A percentile compares a stretch with the other conserved stretches of the same genome.
Conservation (phyloP, 2,888 invertebrate species). For the Morpho helenor region DNA sequence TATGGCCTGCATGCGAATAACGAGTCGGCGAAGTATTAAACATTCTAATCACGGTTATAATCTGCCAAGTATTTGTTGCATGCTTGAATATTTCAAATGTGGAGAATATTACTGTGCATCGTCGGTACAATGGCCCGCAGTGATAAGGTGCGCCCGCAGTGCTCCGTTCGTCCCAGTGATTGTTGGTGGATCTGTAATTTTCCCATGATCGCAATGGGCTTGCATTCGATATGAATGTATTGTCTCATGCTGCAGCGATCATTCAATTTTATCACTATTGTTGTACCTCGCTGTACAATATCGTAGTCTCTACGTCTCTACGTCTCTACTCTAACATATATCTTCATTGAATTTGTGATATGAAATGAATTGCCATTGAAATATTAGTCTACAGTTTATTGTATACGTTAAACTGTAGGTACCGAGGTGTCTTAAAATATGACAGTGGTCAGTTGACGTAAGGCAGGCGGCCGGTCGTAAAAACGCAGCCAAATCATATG, state of each 20-base stretch:
- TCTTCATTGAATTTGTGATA: slow-evolving; percentile 1
- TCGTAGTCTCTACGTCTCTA: slow-evolving; percentile 3
- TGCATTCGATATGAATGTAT: slow-evolving; percentile 46
- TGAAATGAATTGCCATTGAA: not conserved
- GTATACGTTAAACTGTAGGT: not conserved
- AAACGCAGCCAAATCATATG: no score
- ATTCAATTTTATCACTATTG: slow-evolving; percentile 18
- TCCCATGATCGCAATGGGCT: slow-evolving; percentile 60
- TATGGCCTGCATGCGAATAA: slow-evolving; percentile 20
- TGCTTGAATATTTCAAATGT: slow-evolving; percentile 60
- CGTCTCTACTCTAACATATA: slow-evolving; percentile 9
- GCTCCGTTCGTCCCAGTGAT: slow-evolving; percentile 39
- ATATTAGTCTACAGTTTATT: slow-evolving; percentile 4
- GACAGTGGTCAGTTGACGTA: no score
- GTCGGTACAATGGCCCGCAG: slow-evolving; percentile 49
- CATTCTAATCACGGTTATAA: slow-evolving; percentile 55
- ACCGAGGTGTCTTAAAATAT: no score
- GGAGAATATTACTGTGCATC: slow-evolving; percentile 37
- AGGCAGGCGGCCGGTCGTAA: no score
- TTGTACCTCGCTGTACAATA: slow-evolving; percentile 7
- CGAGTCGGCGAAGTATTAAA: slow-evolving; percentile 37
- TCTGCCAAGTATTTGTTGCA: slow-evolving; percentile 57
- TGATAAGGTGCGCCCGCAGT: slow-evolving; percentile 43
- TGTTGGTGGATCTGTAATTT: slow-evolving; percentile 54
- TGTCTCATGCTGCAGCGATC: slow-evolving; percentile 36